phyloP scores from a whole-genome alignment of 2,113 vertebrate species.

The Mus pahari region DNA sequence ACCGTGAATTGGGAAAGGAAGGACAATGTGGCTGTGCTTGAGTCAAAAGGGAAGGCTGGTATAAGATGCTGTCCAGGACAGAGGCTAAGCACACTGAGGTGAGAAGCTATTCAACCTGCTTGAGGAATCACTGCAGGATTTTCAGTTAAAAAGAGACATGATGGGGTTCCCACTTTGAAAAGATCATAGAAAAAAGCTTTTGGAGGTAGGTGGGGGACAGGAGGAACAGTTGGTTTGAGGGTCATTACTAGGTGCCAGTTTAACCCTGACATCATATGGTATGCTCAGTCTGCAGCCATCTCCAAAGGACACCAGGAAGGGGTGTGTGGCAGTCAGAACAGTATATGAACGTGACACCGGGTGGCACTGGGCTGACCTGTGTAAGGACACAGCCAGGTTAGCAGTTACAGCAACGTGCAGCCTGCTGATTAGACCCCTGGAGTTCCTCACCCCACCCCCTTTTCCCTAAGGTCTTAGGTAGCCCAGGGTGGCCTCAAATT shows the following conservation, averaged over 20 bases:
- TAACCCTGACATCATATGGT: not conserved
- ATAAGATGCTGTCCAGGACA: not conserved
- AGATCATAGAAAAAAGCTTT: not conserved
- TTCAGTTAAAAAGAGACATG: not conserved
- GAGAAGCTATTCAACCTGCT: not conserved
- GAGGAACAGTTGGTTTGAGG: not conserved
- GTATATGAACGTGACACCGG: not conserved
- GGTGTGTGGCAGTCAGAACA: not conserved
- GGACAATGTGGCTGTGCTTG: not conserved
- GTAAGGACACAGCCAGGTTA: not conserved
- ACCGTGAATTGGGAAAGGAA: not conserved
- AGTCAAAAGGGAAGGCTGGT: not conserved
- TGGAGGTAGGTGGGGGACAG: rapidly evolving
- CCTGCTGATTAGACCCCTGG: not conserved
- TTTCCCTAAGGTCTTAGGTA: not conserved
- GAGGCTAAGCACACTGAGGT: not conserved
- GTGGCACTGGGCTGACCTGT: not conserved
- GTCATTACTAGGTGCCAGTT: not conserved
- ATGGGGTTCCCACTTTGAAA: slow-evolving; percentile 12
- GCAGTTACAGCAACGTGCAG: not conserved
- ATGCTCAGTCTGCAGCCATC: not conserved
- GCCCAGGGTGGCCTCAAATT: not conserved
- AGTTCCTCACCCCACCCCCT: not conserved
- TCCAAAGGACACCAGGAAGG: not conserved
- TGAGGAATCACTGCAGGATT: not conserved